Evolutionary conservation across 2,113 vertebrate genomes (phyloP), one percentile per base, ranked within the genome.

Genomic region (Myotis lucifugus): DNA sequence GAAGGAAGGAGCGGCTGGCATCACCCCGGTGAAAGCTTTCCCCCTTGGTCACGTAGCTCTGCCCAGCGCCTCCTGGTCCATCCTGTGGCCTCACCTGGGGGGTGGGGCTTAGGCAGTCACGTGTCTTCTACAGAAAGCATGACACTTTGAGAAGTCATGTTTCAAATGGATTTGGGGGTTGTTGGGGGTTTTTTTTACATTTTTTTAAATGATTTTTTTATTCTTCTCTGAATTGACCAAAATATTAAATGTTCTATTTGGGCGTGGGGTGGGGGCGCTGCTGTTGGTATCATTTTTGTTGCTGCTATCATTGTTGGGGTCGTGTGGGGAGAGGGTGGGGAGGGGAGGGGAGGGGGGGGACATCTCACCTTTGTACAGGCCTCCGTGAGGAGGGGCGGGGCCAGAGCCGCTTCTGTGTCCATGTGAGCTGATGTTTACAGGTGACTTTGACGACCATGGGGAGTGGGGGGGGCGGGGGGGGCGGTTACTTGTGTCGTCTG

Each of bases 371-470:
- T 95, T 94, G 97, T 98, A 94, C 88, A 91, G 97, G 96, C 97
- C 95, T 98, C 98, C 97, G 91, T 59, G 21, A 8, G 56, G 56
- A 59, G 56, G 95, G 97, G 97, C 98, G 96, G 97, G 98, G 97
- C 98, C 98, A 98, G 98, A 98, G 98, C 98, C 98, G 98, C 98
- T 99, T 98, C 98, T 98, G 98, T 99, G 99, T 98, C 98, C 98
- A 98, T 99, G 99, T 99, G 98, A 98, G 98, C 98, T 98, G 98
- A 99, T 99, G 98, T 99, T 99, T 99, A 99, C 99, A 99, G 98
- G 96, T 98, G 98, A 98, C 98, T 98, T 98, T 98, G 98, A 99
- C 98, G 97, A 98, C 98, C 98, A 98, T 99, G 98, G 98, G 98
- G 94, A 37, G 37, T 4, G 98, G 98, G 98, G 98, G 94, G 97